A percentile compares a stretch with the other conserved stretches of the same genome.
Conservation (phyloP, 2,113 vertebrate genomes). For the Sclerurus mexicanus region DNA sequence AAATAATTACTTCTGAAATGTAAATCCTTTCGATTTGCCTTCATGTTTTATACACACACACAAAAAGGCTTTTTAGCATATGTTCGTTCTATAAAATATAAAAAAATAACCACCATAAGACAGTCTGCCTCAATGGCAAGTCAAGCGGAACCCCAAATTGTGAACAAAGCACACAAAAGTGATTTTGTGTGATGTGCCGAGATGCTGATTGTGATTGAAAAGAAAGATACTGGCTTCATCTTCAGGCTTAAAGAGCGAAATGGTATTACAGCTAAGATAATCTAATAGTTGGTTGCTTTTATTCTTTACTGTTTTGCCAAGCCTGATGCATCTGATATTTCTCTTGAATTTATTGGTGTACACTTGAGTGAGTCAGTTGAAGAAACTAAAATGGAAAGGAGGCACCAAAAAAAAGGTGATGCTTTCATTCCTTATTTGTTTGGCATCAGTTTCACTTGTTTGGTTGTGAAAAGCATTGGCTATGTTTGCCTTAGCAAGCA, state of each 20-base stretch:
- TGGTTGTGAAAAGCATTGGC: background rate
- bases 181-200: background rate
- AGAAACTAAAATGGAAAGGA: background rate
- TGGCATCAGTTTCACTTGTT: background rate
- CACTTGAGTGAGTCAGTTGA: background rate
- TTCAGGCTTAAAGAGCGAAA: background rate
- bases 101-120: background rate
- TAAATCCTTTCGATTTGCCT: conserved; percentile 16
- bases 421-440: background rate
- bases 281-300: background rate
- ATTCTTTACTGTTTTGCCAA: background rate
- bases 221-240: background rate
- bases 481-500: background rate
- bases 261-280: background rate
- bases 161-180: background rate
- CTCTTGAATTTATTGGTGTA: background rate
- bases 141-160: background rate
- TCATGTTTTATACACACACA: background rate
- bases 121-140: background rate
- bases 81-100: background rate
- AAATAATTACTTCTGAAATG: conserved; percentile 26
- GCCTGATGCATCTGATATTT: background rate
- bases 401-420: background rate
- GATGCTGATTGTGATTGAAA: background rate
- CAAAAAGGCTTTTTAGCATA: background rate